Base-by-base conservation (phyloP, 2,888 invertebrate genomes). In the Patella ulyssiponensis region DNA sequence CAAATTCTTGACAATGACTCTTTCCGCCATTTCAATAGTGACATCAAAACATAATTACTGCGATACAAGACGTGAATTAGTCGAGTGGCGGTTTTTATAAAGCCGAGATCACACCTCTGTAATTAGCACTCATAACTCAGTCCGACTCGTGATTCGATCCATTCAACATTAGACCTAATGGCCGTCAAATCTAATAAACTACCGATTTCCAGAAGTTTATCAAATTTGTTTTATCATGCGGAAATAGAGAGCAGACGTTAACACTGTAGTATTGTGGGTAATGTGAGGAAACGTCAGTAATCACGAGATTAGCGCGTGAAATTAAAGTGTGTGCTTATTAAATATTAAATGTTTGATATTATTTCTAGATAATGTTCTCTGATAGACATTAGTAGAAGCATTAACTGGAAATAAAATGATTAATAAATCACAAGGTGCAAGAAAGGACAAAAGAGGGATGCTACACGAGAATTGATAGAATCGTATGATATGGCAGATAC, bases 221-320 rank as follows among this genome's bases (percentile, higher is more conserved):
- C 64, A 64, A 64, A 64, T 64, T 64, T 64, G 64, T 64, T 64
- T 64, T 20, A 64, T 64, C 64, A 64, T 12, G 64, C 64, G 64
- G 64, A 64, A 64, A 64, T 64, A 64, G 23, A 64, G 64, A 64
- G 64, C 64, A 64, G 64, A 64, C 64, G 64, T 64, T 64, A 64
- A 64, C 64, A 64, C 64, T 64, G 23, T 20, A 64, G 64, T 23
- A 64, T 64, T 64, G 20, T 64, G 64, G 64, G 64, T 64, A 64
- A 64, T 64, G 64, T 23, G 64, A 23, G 64, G 64, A 64, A 64
- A 64, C 64, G 64, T 20, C 64, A 64, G 64, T 64, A 64, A 64
- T 64, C 20, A 64, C 64, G 64, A 64, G 64, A 64, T 64, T 64
- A 64, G 23, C 64, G 64, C 64, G 64, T 64, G 64, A 64, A 64